phyloP scores from a whole-genome alignment of 1,140 invertebrate species.

The Rhyzopertha dominica region DNA sequence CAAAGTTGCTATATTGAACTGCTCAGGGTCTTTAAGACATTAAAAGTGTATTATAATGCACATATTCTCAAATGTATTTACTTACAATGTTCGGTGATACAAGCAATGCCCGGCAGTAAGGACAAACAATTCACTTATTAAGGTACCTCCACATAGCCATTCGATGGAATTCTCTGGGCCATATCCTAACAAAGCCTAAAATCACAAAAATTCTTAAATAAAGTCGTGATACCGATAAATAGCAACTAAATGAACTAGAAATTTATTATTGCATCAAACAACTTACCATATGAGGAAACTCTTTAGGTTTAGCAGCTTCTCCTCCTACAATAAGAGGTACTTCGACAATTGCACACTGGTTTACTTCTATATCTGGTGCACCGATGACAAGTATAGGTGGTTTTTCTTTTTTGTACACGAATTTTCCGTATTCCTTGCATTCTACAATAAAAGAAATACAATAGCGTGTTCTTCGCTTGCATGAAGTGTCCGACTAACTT shows the following conservation, averaged over 20 bases:
- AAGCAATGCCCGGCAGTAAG: constrained; percentile 71
- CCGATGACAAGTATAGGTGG: constrained; percentile 20
- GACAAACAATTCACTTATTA: constrained; percentile 61
- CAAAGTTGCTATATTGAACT: no score
- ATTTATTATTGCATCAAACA: background rate
- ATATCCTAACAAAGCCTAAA: constrained; percentile 33
- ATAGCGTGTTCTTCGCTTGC: background rate
- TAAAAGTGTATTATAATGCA: no score
- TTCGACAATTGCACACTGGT: constrained; percentile 30
- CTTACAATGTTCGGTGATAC: constrained; percentile 7
- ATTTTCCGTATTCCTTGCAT: constrained; percentile 27
- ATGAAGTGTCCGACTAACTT: constrained; percentile 14
- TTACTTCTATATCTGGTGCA: constrained; percentile 9
- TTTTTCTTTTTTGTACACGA: constrained; percentile 18
- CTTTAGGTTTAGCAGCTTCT: constrained; percentile 17
- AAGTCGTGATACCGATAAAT: background rate
- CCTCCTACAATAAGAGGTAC: constrained; percentile 32
- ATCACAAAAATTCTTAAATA: constrained; percentile 5
- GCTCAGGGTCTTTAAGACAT: no score
- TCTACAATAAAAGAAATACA: constrained; percentile 18
- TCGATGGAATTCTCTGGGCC: constrained; percentile 8
- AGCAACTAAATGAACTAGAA: background rate
- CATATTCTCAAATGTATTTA: no score
- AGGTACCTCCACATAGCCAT: constrained; percentile 60
- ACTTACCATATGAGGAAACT: constrained; percentile 38